Base-by-base conservation (phyloP, 2,888 invertebrate genomes). In the Pemphredon lugubris region DNA sequence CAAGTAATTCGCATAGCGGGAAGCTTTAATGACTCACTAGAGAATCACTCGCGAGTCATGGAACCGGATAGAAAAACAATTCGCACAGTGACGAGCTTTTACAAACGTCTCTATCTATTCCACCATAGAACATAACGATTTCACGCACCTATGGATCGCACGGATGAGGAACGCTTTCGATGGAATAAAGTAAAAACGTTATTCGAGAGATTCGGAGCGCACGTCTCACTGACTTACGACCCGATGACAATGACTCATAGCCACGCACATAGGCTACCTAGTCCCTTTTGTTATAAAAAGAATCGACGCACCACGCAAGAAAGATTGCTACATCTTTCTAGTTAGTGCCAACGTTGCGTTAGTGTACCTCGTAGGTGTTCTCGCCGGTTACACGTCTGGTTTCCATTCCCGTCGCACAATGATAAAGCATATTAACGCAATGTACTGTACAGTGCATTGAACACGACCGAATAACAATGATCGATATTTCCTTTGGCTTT, bases 261-360 rank as follows among this genome's bases (percentile, higher is more conserved):
- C 13, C 21, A 18, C 40, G 14, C 42, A 55, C 40, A 57, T 55
- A 23, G 45, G 13, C 23, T 60, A 77, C 69, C 77, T 65, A 77
- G 68, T 40, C 59, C 57, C 76, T 74, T 78, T 79, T 54, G 79
- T 78, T 74, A 74, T 74, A 76, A 79, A 79, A 78, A 79, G 74
- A 78, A 64, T 67, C 76, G 59, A 70, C 72, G 72, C 53, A 67
- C 67, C 71, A 65, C 76, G 76, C 74, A 67, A 67, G 60, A 66
- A 61, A 64, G 76, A 70, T 79, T 79, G 78, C 79, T 70, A 76
- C 78, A 78, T 67, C 79, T 63, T 68, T 54, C 47, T 53, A 42
- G 37, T 45, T 44, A 59, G 59, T 79, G 79, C 76, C 76, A 79
- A 61, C 57, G 45, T 50, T 53, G 44, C 69, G 48, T 60, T 39